These are phyloP conservation scores for Hydriomena furcata DNA, from an alignment of 2,888 invertebrate genomes.

Conservation along the genomic window DNA sequence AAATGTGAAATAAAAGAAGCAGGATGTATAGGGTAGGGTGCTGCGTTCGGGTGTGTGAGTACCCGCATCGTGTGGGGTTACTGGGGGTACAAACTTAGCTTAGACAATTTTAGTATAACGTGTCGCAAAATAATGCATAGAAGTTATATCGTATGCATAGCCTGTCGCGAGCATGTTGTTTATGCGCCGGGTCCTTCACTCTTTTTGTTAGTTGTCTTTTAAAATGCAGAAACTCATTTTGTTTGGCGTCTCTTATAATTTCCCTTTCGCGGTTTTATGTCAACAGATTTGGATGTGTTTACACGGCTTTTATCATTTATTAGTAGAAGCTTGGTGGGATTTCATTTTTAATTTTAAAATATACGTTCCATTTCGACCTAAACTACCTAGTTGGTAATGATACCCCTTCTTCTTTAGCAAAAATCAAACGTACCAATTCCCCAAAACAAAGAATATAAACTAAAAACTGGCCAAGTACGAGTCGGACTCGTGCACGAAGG, in stretches of 20 bases:
- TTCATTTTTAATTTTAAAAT: too few species aligned
- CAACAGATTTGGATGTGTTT: too few species aligned
- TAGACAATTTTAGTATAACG: slow-evolving; percentile 80
- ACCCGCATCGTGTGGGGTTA: slow-evolving; percentile 45
- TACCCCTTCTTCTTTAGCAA: too few species aligned
- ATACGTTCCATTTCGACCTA: too few species aligned
- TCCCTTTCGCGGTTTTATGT: slow-evolving; percentile 9
- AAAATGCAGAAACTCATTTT: slow-evolving; percentile 38
- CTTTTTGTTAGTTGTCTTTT: slow-evolving; percentile 45
- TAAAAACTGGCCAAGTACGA: too few species aligned
- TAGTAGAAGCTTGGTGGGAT: too few species aligned
- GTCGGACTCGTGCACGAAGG: too few species aligned
- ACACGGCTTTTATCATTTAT: too few species aligned
- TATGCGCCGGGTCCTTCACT: slow-evolving; percentile 45
- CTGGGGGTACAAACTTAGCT: slow-evolving; percentile 69
- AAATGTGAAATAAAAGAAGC: slow-evolving; percentile 45
- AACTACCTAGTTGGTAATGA: too few species aligned
- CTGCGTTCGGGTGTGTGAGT: slow-evolving; percentile 45
- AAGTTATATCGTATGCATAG: slow-evolving; percentile 61
- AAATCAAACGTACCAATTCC: too few species aligned
- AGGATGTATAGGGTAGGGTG: slow-evolving; percentile 66
- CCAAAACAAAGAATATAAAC: too few species aligned
- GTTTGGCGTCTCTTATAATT: slow-evolving; percentile 24
- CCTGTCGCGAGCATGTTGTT: slow-evolving; percentile 51
- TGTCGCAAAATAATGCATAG: slow-evolving; percentile 70